Evolutionary conservation across 2,113 vertebrate species (phyloP).

Genomic region (Ageneiosus marmoratus): DNA sequence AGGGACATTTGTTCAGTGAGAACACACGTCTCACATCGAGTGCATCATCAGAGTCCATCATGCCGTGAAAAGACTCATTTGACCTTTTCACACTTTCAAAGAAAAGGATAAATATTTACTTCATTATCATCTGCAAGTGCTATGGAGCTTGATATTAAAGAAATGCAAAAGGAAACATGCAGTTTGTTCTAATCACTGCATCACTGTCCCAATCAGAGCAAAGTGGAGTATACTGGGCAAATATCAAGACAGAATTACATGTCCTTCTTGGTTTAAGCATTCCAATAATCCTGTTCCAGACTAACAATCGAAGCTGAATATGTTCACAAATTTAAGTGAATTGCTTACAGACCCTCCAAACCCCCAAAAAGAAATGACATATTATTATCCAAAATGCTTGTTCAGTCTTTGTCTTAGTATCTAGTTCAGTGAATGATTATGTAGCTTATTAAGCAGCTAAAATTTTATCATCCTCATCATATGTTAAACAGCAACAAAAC

Average conservation of each 20-base stretch:
- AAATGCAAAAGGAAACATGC: background rate
- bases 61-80: background rate
- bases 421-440: background rate
- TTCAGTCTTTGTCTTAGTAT: background rate
- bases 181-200: background rate
- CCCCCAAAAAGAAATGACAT: background rate
- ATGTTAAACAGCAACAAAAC: background rate
- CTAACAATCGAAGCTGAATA: background rate
- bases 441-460: background rate
- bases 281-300: background rate
- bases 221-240: too few relatives aligned
- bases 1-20: constrained; percentile 13
- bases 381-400: background rate
- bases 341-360: background rate
- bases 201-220: background rate
- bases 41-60: constrained; percentile 6
- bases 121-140: background rate
- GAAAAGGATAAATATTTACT: background rate
- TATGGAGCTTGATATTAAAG: background rate
- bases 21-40: background rate
- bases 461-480: background rate
- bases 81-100: background rate
- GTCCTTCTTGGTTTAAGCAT: background rate
- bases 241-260: background rate
- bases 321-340: background rate